Evolutionary conservation across 2,888 invertebrate genomes (phyloP), one percentile per base, ranked within the genome.

Genomic region (Brenthis hecate): DNA sequence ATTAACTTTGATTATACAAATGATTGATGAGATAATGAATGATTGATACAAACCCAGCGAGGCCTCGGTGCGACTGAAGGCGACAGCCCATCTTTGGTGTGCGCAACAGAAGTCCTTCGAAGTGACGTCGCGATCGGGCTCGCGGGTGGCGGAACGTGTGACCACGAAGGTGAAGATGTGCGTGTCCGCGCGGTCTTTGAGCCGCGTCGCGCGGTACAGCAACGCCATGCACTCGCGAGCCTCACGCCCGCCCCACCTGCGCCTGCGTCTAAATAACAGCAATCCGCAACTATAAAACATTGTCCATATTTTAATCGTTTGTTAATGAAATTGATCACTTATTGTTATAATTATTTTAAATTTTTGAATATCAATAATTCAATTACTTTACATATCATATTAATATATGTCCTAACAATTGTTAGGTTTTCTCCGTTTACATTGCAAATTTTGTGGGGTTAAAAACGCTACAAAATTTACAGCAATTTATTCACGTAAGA

Each of bases 131-230:
- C 96, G 94, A 83, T 96, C 96, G 62, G 96, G 94, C 87, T 97
- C 96, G 69, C 96, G 93, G 60, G 96, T 95, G 75, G 96, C 95
- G 69, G 95, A 96, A 79, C 95, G 94, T 72, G 97, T 97, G 77
- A 97, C 95, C 80, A 96, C 95, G 89, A 97, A 97, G 71, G 96
- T 96, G 92, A 97, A 97, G 79, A 97, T 95, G 89, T 96, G 96
- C 76, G 96, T 96, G 93, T 96, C 95, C 87, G 95, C 95, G 85
- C 96, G 95, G 93, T 97, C 97, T 81, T 96, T 95, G 75, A 96
- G 94, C 92, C 96, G 96, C 87, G 96, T 96, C 89, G 96, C 96
- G 85, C 97, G 95, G 91, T 96, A 96, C 86, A 96, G 94, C 85
- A 96, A 93, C 87, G 96, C 96, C 96, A 96, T 96, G 93, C 93